A percentile compares a stretch with the other conserved stretches of the same genome.
Evolutionary conservation across 2,888 invertebrate species (phyloP).

Genomic region (Dorcus parallelipipedus): DNA sequence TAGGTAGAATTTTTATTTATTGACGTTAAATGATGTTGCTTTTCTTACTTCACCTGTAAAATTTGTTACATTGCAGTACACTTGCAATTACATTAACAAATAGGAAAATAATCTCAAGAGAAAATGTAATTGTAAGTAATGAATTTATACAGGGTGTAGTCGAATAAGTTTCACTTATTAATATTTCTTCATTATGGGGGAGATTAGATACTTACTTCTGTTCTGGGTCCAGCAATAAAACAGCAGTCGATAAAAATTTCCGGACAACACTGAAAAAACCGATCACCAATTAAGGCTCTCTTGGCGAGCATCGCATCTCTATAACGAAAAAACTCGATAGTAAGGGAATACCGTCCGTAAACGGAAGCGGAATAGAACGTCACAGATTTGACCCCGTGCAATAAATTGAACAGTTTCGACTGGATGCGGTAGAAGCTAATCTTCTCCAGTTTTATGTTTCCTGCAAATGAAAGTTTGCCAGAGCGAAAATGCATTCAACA

Average conservation of each 20-base stretch:
- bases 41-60: too few relatives aligned
- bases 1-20: too few relatives aligned
- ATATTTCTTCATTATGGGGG: too few relatives aligned
- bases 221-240: not conserved
- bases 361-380: constrained; percentile 1
- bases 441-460: constrained; percentile 5
- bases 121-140: too few relatives aligned
- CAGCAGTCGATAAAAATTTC: constrained; percentile 5
- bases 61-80: too few relatives aligned
- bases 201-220: not conserved
- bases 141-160: too few relatives aligned
- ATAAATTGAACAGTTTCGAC: not conserved
- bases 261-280: constrained; percentile 1
- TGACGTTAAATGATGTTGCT: too few relatives aligned
- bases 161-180: too few relatives aligned
- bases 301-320: not conserved
- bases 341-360: constrained; percentile 2
- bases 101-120: too few relatives aligned
- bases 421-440: not conserved
- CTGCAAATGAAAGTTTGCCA: not conserved
- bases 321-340: constrained; percentile 2
- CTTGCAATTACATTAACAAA: too few relatives aligned
- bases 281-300: not conserved
- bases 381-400: not conserved
- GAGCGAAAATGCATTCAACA: not conserved